Percentiles rank a stretch among this genome's conserved stretches.
These are phyloP conservation scores for Euwallacea fornicatus DNA, from an alignment of 1,140 invertebrate species.

Conservation along the genomic window DNA sequence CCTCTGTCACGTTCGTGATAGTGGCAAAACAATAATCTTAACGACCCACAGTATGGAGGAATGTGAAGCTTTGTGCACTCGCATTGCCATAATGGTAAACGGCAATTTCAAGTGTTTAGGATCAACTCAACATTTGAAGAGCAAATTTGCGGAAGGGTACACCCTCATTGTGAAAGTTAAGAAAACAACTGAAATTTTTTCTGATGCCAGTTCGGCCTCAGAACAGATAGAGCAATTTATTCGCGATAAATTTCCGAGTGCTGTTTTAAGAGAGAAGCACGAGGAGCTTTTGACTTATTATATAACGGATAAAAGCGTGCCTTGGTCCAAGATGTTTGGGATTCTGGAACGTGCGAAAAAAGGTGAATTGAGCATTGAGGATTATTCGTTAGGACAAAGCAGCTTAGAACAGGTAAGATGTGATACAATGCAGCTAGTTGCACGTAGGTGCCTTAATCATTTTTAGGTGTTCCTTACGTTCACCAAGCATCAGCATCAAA, in stretches of 20 bases:
- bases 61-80: slow-evolving; percentile 84
- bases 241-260: slow-evolving; percentile 53
- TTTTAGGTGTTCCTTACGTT: slow-evolving; percentile 46
- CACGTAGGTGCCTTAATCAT: slow-evolving; percentile 2
- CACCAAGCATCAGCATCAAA: slow-evolving; percentile 39
- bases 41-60: slow-evolving; percentile 86
- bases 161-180: slow-evolving; percentile 53
- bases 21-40: slow-evolving; percentile 72
- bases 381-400: slow-evolving; percentile 83
- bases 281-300: slow-evolving; percentile 77
- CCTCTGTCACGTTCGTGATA: slow-evolving; percentile 61
- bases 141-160: slow-evolving; percentile 64
- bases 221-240: slow-evolving; percentile 55
- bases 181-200: slow-evolving; percentile 28
- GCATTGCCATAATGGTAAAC: slow-evolving; percentile 86
- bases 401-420: slow-evolving; percentile 74
- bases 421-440: not conserved
- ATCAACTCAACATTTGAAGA: slow-evolving; percentile 70
- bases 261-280: slow-evolving; percentile 67
- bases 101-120: slow-evolving; percentile 76
- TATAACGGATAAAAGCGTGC: slow-evolving; percentile 57
- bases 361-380: slow-evolving; percentile 65
- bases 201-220: slow-evolving; percentile 9
- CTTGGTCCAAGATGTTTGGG: slow-evolving; percentile 76
- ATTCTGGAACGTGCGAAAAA: slow-evolving; percentile 67